Base-by-base conservation (phyloP, 2,113 vertebrate genomes). In the Cephalopholis sonnerati region DNA sequence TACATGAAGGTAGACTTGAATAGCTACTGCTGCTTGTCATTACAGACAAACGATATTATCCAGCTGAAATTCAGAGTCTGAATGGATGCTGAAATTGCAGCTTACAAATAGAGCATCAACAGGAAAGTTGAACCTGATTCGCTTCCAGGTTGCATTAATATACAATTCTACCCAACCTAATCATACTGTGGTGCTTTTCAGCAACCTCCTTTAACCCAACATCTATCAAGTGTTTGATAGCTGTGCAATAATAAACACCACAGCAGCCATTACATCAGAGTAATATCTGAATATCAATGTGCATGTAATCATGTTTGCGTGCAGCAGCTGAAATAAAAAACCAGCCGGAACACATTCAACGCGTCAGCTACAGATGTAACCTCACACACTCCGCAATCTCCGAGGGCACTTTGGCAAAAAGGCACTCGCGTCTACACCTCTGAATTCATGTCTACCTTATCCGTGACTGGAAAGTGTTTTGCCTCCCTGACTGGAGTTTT, bases 311-410 rank as follows among this genome's bases (percentile, higher is more conserved):
- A 53, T 22, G 61, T 50, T 0, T 29, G 15, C 10, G 41, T 22
- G 76, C 62, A 69, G 88, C 53, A 1, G 32, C 71, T 25, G 17
- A 68, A 62, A 66, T n/a, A n/a, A 66, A 50, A 62, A 36, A 32
- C 39, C 53, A 50, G 18, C 7, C 5, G 2, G 10, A 51, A 53
- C 36, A 24, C 29, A 46, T 69, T 53, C 15, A 8, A 15, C 75
- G 22, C 53, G 4, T 5, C 20, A 12, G 55, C 64, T 59, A 9
- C 70, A 67, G 48, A 66, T 1, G 46, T 22, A 48, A 54, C 36
- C 22, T 39, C 68, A 22, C 4, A 63, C 48, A 48, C 4, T 2
- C 1, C 0, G 6, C 46, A 24, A 13, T 67, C 80, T 82, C 65
- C 0, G 25, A 74, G 4, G 44, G 39, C 57, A 18, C 63, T 72